phyloP scores from a whole-genome alignment of 2,888 invertebrate genomes.

The Theretra japonica region DNA sequence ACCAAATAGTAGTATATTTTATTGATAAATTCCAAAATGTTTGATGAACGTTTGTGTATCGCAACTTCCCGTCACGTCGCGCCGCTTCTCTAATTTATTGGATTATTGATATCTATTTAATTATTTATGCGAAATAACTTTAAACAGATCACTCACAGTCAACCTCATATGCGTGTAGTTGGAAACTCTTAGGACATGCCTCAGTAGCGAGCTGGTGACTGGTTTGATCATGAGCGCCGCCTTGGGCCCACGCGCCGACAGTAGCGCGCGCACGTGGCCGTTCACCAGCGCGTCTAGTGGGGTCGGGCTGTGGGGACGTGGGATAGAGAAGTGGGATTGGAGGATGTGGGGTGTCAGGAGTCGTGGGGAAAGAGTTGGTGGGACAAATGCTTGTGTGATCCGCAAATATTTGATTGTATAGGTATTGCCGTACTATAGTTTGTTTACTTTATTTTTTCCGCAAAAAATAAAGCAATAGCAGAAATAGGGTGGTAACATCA shows the following conservation, averaged over 20 bases:
- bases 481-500: too few species aligned
- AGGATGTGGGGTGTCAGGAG: too few species aligned
- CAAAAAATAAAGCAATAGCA: too few species aligned
- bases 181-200: slow-evolving; percentile 61
- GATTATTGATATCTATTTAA: too few species aligned
- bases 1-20: too few species aligned
- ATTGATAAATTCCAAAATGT: too few species aligned
- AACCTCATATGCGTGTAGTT: slow-evolving; percentile 61
- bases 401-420: neutral
- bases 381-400: neutral
- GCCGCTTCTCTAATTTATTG: too few species aligned
- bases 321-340: slow-evolving; percentile 11
- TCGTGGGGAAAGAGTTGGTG: too few species aligned
- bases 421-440: neutral
- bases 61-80: too few species aligned
- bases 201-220: slow-evolving; percentile 72
- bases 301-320: slow-evolving; percentile 83
- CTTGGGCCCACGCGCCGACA: slow-evolving; percentile 68
- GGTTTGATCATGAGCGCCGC: slow-evolving; percentile 66
- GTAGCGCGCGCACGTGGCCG: slow-evolving; percentile 84
- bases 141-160: slow-evolving; percentile 58
- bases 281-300: slow-evolving; percentile 92
- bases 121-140: neutral
- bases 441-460: too few species aligned
- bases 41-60: too few species aligned